Evolutionary conservation across 2,113 vertebrate genomes (phyloP), one percentile per base, ranked within the genome.

Genomic region (Protobothrops flavoviridis): DNA sequence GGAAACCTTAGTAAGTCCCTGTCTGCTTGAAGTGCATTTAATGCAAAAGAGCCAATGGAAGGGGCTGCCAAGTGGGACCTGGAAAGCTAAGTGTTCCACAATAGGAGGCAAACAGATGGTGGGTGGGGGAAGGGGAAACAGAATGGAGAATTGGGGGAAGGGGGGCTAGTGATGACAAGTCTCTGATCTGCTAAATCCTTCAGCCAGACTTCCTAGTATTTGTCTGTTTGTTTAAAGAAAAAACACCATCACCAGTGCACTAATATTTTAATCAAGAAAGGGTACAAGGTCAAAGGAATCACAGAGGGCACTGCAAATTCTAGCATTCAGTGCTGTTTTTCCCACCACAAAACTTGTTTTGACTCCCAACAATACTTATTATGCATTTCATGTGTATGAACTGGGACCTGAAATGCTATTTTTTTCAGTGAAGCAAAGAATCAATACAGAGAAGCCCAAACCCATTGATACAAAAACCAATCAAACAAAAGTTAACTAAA

Each of bases 81-180:
- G 26, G 91, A 52, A 92, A 74, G 87, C 59, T 17, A 74, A 74
- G 50, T 11, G 50, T 45, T 92, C 85, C 88, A 92, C 91, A 92
- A 89, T 81, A 64, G 87, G 87, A 92, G 33, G 23, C 59, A 88
- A 87, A 88, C 91, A 92, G 91, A 92, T 92, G 91, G 91, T 92
- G 91, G 29, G 43, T 81, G 91, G 91, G 86, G 91, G 86, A 55
- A 48, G 91, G 86, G 87, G 48, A 89, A 87, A 88, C 48, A 88
- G 86, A 69, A 23, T 69, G n/a, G 88, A 92, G 59, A 12, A 33
- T 26, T 29, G 87, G 48, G 59, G 86, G 87, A 24, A 11, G 91
- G 33, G 21, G 48, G 20, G 69, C 61, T 45, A 74, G 59, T 21
- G 50, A 43, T 43, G 91, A 88, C 56, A 87, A 64, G 91, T 52